These are phyloP conservation scores for Pelodiscus sinensis DNA, from an alignment of 2,113 vertebrate species.

Conservation along the genomic window DNA sequence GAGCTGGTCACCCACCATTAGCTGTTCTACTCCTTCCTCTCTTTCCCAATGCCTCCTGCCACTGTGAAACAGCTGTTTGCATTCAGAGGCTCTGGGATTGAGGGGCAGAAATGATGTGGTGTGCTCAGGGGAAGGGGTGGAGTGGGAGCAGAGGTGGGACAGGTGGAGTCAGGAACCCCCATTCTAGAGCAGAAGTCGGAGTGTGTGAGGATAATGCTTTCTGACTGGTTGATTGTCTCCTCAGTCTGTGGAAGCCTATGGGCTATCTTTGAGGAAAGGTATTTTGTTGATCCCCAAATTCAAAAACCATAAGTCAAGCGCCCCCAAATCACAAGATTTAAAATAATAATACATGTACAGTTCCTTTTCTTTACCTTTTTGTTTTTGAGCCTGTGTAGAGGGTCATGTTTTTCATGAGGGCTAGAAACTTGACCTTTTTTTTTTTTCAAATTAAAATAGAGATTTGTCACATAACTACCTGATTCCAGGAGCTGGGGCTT, in stretches of 20 bases:
- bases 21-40: too few relatives aligned
- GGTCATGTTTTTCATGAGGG: background rate
- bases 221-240: background rate
- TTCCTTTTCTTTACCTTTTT: background rate
- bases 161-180: too few relatives aligned
- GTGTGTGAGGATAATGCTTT: background rate
- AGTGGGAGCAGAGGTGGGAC: too few relatives aligned
- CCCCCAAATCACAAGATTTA: background rate
- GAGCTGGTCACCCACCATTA: too few relatives aligned
- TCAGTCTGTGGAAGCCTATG: background rate
- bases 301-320: background rate
- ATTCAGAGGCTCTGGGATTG: too few relatives aligned
- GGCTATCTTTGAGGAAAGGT: background rate
- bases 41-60: too few relatives aligned
- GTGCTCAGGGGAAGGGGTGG: too few relatives aligned
- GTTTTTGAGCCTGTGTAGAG: background rate
- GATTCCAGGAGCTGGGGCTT: background rate
- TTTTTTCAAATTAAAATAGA: background rate
- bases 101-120: too few relatives aligned
- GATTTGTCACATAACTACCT: background rate
- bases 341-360: background rate
- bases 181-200: too few relatives aligned
- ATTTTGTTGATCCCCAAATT: background rate
- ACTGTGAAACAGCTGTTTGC: too few relatives aligned
- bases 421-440: background rate